Evolutionary conservation across 2,888 invertebrate genomes (phyloP).

Genomic region (Hyppa rectilinea): DNA sequence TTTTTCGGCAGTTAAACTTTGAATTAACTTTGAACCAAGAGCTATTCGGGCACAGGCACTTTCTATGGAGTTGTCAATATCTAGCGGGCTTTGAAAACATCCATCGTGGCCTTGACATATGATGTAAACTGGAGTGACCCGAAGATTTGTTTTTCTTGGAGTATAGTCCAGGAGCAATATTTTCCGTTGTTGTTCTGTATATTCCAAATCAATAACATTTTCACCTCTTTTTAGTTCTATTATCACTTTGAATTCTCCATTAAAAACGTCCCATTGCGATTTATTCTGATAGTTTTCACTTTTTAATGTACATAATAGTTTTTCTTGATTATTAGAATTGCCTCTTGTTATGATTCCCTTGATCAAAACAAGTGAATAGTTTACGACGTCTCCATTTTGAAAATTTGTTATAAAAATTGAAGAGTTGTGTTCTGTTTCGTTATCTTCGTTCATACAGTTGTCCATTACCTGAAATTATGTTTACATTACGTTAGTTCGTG

Average conservation of each 20-base stretch:
- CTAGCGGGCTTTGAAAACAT: constrained; percentile 93
- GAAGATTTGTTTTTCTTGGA: constrained; percentile 90
- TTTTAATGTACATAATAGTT: constrained; percentile 84
- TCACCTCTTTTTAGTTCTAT: constrained; percentile 91
- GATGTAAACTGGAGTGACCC: constrained; percentile 95
- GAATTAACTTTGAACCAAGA: constrained; percentile 95
- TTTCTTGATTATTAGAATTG: constrained; percentile 83
- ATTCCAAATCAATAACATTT: constrained; percentile 92
- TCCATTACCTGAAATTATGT: constrained; percentile 88
- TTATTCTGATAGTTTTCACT: constrained; percentile 81
- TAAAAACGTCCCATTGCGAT: constrained; percentile 91
- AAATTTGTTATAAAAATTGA: constrained; percentile 91
- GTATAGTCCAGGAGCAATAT: constrained; percentile 90
- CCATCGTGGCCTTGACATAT: constrained; percentile 95
- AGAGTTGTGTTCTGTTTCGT: constrained; percentile 85
- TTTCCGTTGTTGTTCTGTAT: constrained; percentile 84
- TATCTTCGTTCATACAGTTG: constrained; percentile 85
- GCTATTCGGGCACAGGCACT: constrained; percentile 94
- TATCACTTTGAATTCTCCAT: constrained; percentile 93
- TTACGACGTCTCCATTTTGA: constrained; percentile 91
- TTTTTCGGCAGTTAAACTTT: constrained; percentile 97
- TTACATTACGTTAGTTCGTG: constrained; percentile 66
- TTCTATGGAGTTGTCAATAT: constrained; percentile 92
- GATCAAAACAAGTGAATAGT: constrained; percentile 91
- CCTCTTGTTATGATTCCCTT: constrained; percentile 91